Percentiles rank a stretch among this genome's conserved stretches.
Evolutionary conservation across 92 coral and sea anemone species (phyloP).

Genomic region (Epizoanthus fatuus): DNA sequence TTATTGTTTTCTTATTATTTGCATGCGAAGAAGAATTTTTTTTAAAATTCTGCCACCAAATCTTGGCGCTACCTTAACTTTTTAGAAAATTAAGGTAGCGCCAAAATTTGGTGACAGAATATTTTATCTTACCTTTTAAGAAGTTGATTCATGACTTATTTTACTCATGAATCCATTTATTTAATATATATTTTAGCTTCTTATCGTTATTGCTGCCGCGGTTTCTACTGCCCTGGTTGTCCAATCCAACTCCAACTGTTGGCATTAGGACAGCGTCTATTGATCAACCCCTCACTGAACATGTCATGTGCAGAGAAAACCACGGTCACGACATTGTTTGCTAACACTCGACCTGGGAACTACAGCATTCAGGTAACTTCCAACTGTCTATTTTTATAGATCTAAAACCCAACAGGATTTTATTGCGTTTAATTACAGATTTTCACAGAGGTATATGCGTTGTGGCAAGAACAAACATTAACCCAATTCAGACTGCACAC

Average conservation of each 20-base stretch:
- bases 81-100: neutral
- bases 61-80: too few species aligned
- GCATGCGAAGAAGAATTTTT: too few species aligned
- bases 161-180: neutral
- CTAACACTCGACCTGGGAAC: neutral
- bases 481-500: too few species aligned
- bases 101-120: neutral
- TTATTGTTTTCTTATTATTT: too few species aligned
- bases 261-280: neutral
- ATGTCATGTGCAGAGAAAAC: neutral
- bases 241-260: conserved; percentile 11
- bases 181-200: conserved; percentile 47
- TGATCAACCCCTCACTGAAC: neutral
- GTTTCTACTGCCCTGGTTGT: conserved; percentile 77
- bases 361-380: neutral
- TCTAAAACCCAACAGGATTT: too few species aligned
- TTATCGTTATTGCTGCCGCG: conserved; percentile 73
- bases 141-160: neutral
- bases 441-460: too few species aligned
- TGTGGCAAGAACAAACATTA: too few species aligned
- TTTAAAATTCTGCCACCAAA: too few species aligned
- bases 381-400: too few species aligned
- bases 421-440: too few species aligned
- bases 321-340: neutral
- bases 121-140: neutral